phyloP scores from a whole-genome alignment of 2,888 invertebrate genomes.

The Parochlus steinenii region DNA sequence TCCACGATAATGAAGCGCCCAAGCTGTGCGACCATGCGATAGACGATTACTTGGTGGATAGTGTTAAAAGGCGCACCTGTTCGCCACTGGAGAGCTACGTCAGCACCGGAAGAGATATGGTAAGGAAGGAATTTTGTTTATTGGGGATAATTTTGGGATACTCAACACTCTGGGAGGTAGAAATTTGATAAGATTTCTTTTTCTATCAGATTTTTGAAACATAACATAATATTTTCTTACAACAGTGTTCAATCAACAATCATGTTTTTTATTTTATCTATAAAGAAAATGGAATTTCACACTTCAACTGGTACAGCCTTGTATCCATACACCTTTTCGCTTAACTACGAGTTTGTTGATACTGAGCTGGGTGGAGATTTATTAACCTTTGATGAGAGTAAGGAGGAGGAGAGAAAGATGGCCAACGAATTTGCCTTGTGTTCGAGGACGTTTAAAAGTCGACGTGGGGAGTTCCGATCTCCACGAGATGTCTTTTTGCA shows the following conservation, averaged over 20 bases:
- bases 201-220: constrained; percentile 1
- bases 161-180: not conserved
- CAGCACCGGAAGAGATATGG: constrained; percentile 33
- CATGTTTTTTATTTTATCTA: constrained; percentile 18
- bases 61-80: constrained; percentile 46
- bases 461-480: constrained; percentile 43
- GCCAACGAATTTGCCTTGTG: constrained; percentile 30
- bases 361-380: constrained; percentile 56
- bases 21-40: constrained; percentile 69
- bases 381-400: constrained; percentile 31
- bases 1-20: constrained; percentile 59
- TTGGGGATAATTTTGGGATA: too few relatives aligned
- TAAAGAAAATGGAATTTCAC: constrained; percentile 37
- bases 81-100: constrained; percentile 66
- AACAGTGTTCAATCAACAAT: too few relatives aligned
- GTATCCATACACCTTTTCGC: constrained; percentile 53
- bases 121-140: constrained; percentile 19
- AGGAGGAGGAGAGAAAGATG: constrained; percentile 29
- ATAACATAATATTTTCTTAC: constrained; percentile 14
- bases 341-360: constrained; percentile 72
- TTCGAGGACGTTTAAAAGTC: constrained; percentile 46
- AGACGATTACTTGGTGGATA: constrained; percentile 50
- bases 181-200: constrained; percentile 1
- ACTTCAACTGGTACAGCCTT: constrained; percentile 59
- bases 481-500: constrained; percentile 65